These are phyloP conservation scores for Metacarcinus magister DNA, from an alignment of 2,888 invertebrate genomes.

Conservation along the genomic window DNA sequence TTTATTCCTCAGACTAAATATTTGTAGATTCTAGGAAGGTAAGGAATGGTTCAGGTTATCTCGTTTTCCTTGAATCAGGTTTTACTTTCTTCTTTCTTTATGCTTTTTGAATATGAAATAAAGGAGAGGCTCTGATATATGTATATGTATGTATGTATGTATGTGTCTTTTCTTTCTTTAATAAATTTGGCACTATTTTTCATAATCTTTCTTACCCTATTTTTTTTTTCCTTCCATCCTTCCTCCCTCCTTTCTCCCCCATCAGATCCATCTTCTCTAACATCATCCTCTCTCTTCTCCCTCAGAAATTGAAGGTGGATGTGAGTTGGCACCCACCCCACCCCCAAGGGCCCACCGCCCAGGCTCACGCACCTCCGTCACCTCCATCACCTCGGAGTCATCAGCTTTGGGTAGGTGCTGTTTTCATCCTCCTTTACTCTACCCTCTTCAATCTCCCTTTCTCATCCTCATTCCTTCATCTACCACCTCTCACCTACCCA, in stretches of 20 bases:
- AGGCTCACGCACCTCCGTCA: constrained; percentile 72
- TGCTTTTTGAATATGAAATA: neutral
- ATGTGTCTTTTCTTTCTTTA: neutral
- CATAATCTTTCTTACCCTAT: neutral
- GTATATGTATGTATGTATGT: neutral
- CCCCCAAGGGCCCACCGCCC: constrained; percentile 78
- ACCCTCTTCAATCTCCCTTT: neutral
- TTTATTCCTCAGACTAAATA: neutral
- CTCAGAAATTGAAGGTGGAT: constrained; percentile 57
- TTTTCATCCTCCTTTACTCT: neutral
- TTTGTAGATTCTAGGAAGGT: neutral
- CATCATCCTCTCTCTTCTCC: constrained; percentile 33
- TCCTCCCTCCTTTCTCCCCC: neutral
- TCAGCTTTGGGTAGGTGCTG: constrained; percentile 73
- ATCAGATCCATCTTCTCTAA: neutral
- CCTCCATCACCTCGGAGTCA: constrained; percentile 73
- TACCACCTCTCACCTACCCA: neutral
- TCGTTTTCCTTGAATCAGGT: neutral
- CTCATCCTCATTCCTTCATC: neutral
- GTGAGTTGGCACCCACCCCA: constrained; percentile 74
- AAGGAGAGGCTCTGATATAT: neutral
- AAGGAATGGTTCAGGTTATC: neutral
- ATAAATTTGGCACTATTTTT: neutral
- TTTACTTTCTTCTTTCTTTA: neutral
- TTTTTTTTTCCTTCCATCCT: neutral